Percentiles rank a stretch among this genome's conserved stretches.
phyloP scores from a whole-genome alignment of 2,888 invertebrate species.

The Cetonia aurata region DNA sequence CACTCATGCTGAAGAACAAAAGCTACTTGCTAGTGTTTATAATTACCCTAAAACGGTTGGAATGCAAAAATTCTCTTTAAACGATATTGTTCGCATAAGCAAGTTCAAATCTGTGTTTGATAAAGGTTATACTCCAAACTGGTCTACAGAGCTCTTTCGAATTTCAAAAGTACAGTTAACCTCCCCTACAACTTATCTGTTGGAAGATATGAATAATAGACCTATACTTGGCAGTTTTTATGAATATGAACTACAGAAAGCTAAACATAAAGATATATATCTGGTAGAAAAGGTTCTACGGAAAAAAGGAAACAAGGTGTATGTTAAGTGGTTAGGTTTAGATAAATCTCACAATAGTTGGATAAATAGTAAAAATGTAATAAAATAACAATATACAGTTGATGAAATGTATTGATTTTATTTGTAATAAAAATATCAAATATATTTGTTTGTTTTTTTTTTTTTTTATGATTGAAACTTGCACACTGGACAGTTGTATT shows the following conservation, averaged over 20 bases:
- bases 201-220: conserved; percentile 51
- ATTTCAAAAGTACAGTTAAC: conserved; percentile 55
- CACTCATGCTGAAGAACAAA: conserved; percentile 13
- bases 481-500: too few relatives aligned
- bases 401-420: too few relatives aligned
- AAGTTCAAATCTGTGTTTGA: conserved; percentile 53
- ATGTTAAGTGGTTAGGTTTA: not conserved
- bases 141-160: conserved; percentile 60
- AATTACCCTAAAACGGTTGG: not conserved
- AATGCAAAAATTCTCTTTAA: conserved; percentile 50
- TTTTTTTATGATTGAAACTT: too few relatives aligned
- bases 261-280: conserved; percentile 3
- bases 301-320: not conserved
- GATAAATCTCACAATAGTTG: not conserved
- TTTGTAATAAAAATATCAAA: too few relatives aligned
- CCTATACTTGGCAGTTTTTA: conserved; percentile 47
- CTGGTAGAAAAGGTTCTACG: not conserved
- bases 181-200: conserved; percentile 58
- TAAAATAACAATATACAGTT: too few relatives aligned
- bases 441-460: too few relatives aligned
- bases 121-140: conserved; percentile 60
- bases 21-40: not conserved
- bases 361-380: not conserved
- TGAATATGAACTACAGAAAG: conserved; percentile 26
- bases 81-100: conserved; percentile 58